phyloP scores from a whole-genome alignment of 2,113 vertebrate species.

The Ranitomeya imitator region DNA sequence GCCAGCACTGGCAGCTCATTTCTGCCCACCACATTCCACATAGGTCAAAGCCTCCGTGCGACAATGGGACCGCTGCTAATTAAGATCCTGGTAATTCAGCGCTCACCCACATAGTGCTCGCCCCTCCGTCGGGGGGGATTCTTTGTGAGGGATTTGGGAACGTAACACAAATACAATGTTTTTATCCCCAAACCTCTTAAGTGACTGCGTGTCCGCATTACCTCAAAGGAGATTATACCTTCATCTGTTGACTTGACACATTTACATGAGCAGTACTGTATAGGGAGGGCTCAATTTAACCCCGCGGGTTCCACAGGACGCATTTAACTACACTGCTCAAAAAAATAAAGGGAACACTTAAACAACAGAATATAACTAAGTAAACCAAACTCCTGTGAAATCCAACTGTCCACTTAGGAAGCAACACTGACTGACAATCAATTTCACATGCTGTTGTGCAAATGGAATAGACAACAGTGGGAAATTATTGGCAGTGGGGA shows the following conservation, averaged over 20 bases:
- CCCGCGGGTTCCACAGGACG: neutral
- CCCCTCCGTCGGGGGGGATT: neutral
- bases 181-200: neutral
- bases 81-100: conserved; percentile 49
- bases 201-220: neutral
- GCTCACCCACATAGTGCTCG: conserved; percentile 50
- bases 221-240: neutral
- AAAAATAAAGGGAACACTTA: too few relatives aligned
- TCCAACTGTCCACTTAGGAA: too few relatives aligned
- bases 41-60: conserved; percentile 23
- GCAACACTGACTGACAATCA: too few relatives aligned
- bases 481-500: too few relatives aligned
- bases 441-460: too few relatives aligned
- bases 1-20: neutral
- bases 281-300: neutral
- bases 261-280: neutral
- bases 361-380: too few relatives aligned
- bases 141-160: neutral
- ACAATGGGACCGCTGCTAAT: conserved; percentile 36
- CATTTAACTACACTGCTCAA: neutral
- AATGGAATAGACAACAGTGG: too few relatives aligned
- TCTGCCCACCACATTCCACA: conserved; percentile 58
- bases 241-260: neutral
- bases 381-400: too few relatives aligned
- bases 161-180: neutral